Evolutionary conservation across 2,888 invertebrate genomes (phyloP).

Genomic region (Creontiades dilutus): DNA sequence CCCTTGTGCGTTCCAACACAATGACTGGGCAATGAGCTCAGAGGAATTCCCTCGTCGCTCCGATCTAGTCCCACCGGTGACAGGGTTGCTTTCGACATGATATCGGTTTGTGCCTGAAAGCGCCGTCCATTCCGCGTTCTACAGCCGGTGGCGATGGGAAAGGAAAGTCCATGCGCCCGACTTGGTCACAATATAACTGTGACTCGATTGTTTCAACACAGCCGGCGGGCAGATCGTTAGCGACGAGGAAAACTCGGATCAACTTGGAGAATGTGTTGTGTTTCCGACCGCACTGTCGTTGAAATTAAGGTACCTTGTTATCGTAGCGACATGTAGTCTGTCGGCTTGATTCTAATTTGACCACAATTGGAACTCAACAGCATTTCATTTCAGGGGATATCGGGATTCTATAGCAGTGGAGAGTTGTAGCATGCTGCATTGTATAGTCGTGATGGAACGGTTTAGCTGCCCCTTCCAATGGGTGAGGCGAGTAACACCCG

Average conservation of each 20-base stretch:
- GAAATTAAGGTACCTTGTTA: too few species aligned
- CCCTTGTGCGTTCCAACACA: neutral
- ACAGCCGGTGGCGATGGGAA: slow-evolving; percentile 8
- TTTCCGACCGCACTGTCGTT: too few species aligned
- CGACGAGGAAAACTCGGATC: neutral
- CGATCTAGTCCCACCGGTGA: neutral
- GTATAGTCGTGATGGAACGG: too few species aligned
- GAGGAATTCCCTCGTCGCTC: neutral
- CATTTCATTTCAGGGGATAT: too few species aligned
- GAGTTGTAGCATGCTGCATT: too few species aligned
- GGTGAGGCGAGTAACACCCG: too few species aligned
- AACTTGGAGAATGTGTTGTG: neutral
- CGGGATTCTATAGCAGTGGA: too few species aligned
- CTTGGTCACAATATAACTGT: neutral
- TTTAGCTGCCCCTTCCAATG: too few species aligned
- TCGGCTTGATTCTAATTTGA: too few species aligned
- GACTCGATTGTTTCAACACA: neutral
- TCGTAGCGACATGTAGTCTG: too few species aligned
- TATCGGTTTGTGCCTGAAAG: neutral
- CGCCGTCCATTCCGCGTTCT: neutral
- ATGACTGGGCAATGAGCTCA: slow-evolving; percentile 14
- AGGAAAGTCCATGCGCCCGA: neutral
- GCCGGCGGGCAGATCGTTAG: too few species aligned
- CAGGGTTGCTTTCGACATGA: neutral
- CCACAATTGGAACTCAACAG: too few species aligned